Base-by-base conservation (phyloP, 2,113 vertebrate species). In the Numida meleagris region DNA sequence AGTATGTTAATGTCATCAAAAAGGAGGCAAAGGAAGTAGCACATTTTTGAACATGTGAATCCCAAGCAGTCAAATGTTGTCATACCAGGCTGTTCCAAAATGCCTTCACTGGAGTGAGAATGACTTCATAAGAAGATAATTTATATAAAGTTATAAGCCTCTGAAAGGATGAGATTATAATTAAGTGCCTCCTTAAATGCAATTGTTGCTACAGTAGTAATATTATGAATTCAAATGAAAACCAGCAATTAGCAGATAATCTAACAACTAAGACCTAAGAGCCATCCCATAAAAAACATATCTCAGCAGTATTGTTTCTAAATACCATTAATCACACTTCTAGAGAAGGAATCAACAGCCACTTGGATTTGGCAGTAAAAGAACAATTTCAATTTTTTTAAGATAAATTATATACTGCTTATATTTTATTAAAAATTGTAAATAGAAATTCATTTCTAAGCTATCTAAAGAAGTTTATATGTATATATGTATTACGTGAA, bases 1-100 rank as follows among this genome's bases (percentile, higher is more conserved):
- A 95, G 86, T 94, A 91, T 88, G 94, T 86, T 94, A 95, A 94
- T 62, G 86, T 84, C 91, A 95, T 95, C 85, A 61, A 90, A 87
- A 90, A 83, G 43, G 10, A 94, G 36, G 73, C 73, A 93, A 90
- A 95, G 95, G 79, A 95, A 90, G 50, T 78, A 95, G 62, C 92
- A 96, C 76, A 76, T 93, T 95, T 94, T 73, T 88, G 73, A 93
- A 81, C 88, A 93, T 93, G 91, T 78, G 94, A 76, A 95, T 97
- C 73, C 80, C 75, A 82, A 95, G 76, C 86, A 95, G 91, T 95
- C 80, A 94, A 96, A 94, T 91, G 68, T 31, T 88, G 58, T 75
- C 93, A 82, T 94, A 90, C 90, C 88, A 96, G 90, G 91, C 90
- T 82, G 76, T 66, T 95, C n/a, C 76, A 95, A 78, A 94, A 90